A percentile compares a stretch with the other conserved stretches of the same genome.
Conservation (phyloP, 2,113 vertebrate genomes). For the Hippolais icterina region DNA sequence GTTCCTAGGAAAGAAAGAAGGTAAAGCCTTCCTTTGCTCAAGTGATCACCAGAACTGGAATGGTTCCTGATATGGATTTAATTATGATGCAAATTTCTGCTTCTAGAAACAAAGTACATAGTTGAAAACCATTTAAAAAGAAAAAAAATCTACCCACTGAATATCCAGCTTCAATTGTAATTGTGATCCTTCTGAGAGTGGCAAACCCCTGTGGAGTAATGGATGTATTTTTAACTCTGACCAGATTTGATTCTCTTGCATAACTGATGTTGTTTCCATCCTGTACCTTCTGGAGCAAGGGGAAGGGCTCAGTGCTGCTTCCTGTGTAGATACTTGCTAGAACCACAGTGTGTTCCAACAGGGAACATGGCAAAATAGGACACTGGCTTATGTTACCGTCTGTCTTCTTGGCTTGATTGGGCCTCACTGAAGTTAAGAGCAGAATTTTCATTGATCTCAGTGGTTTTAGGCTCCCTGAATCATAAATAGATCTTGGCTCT, state of each 20-base stretch:
- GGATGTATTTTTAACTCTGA: constrained; percentile 20
- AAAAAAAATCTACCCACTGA: neutral
- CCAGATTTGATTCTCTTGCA: constrained; percentile 5
- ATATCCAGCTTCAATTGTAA: neutral
- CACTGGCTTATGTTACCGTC: neutral
- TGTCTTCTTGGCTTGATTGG: neutral
- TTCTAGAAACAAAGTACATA: neutral
- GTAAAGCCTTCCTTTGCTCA: neutral
- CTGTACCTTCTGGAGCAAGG: neutral
- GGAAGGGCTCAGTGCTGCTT: neutral
- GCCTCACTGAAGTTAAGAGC: neutral
- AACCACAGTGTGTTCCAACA: neutral
- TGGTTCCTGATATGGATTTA: neutral
- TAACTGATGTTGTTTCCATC: constrained; percentile 29
- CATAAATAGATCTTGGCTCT: neutral
- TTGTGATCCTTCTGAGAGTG: neutral
- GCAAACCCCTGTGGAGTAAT: neutral
- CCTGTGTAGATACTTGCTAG: neutral
- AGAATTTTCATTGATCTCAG: neutral
- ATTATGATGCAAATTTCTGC: neutral
- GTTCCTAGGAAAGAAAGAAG: neutral
- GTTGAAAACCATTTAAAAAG: neutral
- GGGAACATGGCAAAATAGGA: neutral
- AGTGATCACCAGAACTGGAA: neutral
- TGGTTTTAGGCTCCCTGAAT: neutral